Evolutionary conservation across 1,140 invertebrate species (phyloP).

Genomic region (Tigriopus japonicus): DNA sequence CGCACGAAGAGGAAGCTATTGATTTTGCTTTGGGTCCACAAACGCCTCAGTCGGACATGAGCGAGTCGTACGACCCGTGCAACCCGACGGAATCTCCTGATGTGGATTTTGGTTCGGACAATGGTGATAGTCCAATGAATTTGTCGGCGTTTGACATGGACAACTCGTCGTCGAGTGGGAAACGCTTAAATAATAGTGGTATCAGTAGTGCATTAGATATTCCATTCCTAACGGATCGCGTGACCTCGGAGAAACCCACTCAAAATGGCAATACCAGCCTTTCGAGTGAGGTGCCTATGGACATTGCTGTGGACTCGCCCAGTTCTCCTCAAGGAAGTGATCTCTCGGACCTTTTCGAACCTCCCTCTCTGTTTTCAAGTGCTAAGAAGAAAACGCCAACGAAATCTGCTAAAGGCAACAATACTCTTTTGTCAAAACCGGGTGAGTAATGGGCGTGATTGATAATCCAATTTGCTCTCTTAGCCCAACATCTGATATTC

Average conservation of each 20-base stretch:
- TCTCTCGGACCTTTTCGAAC: slow-evolving; percentile 12
- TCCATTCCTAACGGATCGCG: neutral
- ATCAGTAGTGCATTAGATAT: neutral
- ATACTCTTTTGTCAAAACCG: neutral
- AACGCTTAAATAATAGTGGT: neutral
- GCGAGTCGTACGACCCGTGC: slow-evolving; percentile 8
- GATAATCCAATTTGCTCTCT: too few species aligned
- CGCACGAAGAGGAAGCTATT: neutral
- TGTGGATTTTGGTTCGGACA: neutral
- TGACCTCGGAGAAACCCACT: neutral
- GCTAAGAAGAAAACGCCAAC: neutral
- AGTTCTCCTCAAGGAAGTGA: slow-evolving; percentile 11
- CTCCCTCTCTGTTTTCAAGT: slow-evolving; percentile 2
- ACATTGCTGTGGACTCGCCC: slow-evolving; percentile 14
- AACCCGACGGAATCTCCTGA: slow-evolving; percentile 4
- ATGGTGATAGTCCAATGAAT: neutral
- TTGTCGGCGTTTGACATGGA: neutral
- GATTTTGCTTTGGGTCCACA: slow-evolving; percentile 1
- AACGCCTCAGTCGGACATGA: neutral
- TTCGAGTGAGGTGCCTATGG: neutral
- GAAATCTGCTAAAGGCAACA: neutral
- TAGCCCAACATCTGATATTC: too few species aligned
- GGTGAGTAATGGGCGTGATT: too few species aligned
- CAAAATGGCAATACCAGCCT: neutral
- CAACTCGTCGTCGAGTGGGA: neutral